Base-by-base conservation (phyloP, 2,888 invertebrate species). In the Ceriagrion tenellum region DNA sequence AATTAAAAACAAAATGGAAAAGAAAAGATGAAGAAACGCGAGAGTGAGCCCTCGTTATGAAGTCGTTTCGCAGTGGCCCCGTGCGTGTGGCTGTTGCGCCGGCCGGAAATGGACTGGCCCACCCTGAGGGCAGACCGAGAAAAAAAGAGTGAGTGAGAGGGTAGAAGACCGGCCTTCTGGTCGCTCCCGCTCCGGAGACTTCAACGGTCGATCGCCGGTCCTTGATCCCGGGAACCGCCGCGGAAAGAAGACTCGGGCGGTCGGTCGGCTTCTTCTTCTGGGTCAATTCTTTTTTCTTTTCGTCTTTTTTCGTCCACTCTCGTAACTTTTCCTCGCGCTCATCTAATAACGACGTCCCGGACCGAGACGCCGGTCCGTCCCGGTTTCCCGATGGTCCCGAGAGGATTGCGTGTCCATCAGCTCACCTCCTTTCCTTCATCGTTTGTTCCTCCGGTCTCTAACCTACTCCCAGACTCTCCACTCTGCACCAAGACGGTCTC, bases 31-130 rank as follows among this genome's bases (percentile, higher is more conserved):
- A 81, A 81, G 18, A 35, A 81, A 81, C 30, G 81, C 3, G 35
- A 26, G 35, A 81, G 35, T 81, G 35, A 81, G 30, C 81, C 35
- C 81, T 69, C 81, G 81, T 81, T 30, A 81, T 81, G 81, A 35
- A 81, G 35, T 35, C 81, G 81, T 81, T 81, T 81, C 16, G 81
- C 81, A 81, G 81, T 16, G 26, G 35, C 8, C 81, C 16, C 30
- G 81, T 81, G 81, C 81, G 30, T 16, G 81, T n/a, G 69, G 47
- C 47, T 2, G 81, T 69, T 69, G 69, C 69, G 69, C n/a, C 35
- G 30, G 35, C 81, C 81, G 81, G 81, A 81, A 81, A 81, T 18
- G 81, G 81, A 81, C 26, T 81, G 26, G 81, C 35, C 81, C 81
- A 35, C 81, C 81, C 81, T 81, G 35, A 18, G 81, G 81, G 30